Evolutionary conservation across 2,888 invertebrate genomes (phyloP).

Genomic region (Gymnosoma rotundatum): DNA sequence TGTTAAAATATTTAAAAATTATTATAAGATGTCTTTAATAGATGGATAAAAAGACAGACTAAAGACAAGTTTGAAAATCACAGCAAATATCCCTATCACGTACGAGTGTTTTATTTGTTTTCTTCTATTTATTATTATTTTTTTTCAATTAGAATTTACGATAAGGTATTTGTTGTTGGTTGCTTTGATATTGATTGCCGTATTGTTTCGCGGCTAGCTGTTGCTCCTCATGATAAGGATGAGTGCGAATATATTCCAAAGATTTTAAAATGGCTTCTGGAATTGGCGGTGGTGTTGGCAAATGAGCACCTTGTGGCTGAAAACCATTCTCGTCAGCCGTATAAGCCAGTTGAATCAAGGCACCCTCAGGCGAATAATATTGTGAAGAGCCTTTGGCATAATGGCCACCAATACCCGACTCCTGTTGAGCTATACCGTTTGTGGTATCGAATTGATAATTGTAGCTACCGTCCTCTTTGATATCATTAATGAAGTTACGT

Average conservation of each 20-base stretch:
- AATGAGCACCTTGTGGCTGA: conserved; percentile 82
- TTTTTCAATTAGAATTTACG: conserved; percentile 64
- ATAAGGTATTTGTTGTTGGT: conserved; percentile 65
- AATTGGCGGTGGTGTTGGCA: conserved; percentile 81
- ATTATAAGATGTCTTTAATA: conserved; percentile 18
- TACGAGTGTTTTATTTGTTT: conserved; percentile 54
- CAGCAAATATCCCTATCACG: conserved; percentile 68
- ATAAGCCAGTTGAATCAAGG: conserved; percentile 82
- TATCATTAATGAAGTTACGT: conserved; percentile 81
- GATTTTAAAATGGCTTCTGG: conserved; percentile 79
- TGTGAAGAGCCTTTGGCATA: conserved; percentile 83
- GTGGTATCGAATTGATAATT: conserved; percentile 83
- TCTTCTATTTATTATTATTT: neutral
- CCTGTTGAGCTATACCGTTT: conserved; percentile 85
- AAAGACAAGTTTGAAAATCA: conserved; percentile 63
- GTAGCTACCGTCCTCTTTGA: conserved; percentile 82
- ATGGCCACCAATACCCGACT: conserved; percentile 84
- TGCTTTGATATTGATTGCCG: conserved; percentile 58
- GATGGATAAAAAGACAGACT: conserved; percentile 13
- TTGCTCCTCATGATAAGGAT: conserved; percentile 78
- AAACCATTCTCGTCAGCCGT: conserved; percentile 85
- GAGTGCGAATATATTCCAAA: conserved; percentile 79
- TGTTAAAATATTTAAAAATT: conserved; percentile 23
- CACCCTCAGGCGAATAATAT: conserved; percentile 84
- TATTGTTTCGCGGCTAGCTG: conserved; percentile 50